Conservation (phyloP, 2,113 vertebrate species). For the Ranitomeya imitator region DNA sequence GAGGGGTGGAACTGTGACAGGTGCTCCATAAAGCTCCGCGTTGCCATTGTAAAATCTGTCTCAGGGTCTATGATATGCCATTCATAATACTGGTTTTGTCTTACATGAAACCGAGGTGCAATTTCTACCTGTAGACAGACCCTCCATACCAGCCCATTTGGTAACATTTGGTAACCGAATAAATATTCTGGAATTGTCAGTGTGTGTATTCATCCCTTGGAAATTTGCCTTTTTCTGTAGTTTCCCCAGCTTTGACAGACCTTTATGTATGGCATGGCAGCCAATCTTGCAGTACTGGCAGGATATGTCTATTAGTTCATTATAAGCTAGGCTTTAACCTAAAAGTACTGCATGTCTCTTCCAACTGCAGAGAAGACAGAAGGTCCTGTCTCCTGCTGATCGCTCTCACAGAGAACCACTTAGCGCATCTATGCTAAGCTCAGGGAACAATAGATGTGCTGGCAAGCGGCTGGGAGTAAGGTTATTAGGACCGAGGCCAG, state of each 20-base stretch:
- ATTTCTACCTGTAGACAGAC: too few relatives aligned
- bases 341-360: neutral
- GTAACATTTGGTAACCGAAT: too few relatives aligned
- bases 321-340: neutral
- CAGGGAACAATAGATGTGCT: neutral
- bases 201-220: neutral
- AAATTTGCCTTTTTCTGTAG: too few relatives aligned
- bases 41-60: too few relatives aligned
- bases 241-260: neutral
- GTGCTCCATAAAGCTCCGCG: too few relatives aligned
- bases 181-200: neutral
- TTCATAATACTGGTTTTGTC: too few relatives aligned
- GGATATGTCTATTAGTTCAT: constrained; percentile 20
- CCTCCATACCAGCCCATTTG: neutral
- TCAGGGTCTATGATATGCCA: too few relatives aligned
- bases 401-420: neutral
- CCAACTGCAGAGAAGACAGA: constrained; percentile 10
- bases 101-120: too few relatives aligned
- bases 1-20: too few relatives aligned
- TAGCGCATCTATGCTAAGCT: constrained; percentile 15
- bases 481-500: constrained; percentile 19
- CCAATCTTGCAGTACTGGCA: neutral
- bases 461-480: neutral
- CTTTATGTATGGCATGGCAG: constrained; percentile 27
- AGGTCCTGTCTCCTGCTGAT: constrained; percentile 15